A percentile compares a stretch with the other conserved stretches of the same genome.
These are phyloP conservation scores for Morelia viridis DNA, from an alignment of 2,797 vertebrate species.

Conservation along the genomic window DNA sequence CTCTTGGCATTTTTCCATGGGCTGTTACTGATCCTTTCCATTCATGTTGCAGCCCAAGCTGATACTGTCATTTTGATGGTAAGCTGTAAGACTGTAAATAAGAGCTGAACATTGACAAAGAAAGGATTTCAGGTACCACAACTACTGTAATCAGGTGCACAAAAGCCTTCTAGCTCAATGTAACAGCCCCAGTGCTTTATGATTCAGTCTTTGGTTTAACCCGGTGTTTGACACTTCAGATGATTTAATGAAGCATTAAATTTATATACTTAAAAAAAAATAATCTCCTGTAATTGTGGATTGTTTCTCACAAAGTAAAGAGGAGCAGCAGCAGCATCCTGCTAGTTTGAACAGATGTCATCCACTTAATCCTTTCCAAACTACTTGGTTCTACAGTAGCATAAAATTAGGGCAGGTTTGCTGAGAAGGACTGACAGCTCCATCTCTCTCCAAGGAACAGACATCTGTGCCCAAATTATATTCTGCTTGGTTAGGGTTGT, in stretches of 20 bases:
- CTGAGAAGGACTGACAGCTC: neutral
- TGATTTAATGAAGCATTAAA: constrained; percentile 24
- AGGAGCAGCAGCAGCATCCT: constrained; percentile 27
- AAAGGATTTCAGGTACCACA: neutral
- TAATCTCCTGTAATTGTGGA: constrained; percentile 24
- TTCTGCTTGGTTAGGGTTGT: neutral
- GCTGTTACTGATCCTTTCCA: neutral
- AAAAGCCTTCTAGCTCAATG: neutral
- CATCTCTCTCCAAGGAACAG: neutral
- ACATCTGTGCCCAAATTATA: neutral
- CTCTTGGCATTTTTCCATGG: neutral
- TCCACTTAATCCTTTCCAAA: constrained; percentile 34
- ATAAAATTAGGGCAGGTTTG: constrained; percentile 33
- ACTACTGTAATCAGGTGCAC: neutral
- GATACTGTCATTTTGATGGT: neutral
- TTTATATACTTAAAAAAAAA: neutral
- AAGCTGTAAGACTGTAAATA: neutral
- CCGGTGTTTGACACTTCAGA: neutral
- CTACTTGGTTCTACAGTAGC: neutral
- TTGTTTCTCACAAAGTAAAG: constrained; percentile 32
- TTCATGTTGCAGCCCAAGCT: neutral
- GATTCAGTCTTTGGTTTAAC: rapidly evolving
- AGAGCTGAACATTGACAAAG: neutral
- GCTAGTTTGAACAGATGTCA: constrained; percentile 44
- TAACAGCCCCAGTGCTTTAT: neutral